Evolutionary conservation across 2,888 invertebrate genomes (phyloP), one percentile per base, ranked within the genome.

Genomic region (Eledone cirrhosa): DNA sequence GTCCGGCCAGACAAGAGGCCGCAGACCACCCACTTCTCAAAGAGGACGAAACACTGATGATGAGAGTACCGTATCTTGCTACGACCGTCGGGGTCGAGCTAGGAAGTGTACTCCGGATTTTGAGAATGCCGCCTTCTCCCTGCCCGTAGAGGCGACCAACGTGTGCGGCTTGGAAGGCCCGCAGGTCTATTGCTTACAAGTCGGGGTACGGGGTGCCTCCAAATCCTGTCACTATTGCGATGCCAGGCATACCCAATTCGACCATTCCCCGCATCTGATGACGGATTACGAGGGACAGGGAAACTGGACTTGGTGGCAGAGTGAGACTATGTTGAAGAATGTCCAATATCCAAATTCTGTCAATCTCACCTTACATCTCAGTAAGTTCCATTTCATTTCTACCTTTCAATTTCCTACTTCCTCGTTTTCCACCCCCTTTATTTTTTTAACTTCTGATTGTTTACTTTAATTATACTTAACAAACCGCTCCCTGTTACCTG

Each of bases 101-200:
- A 93, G 97, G 95, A 94, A 95, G 92, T 99, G 99, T 91, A 95
- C 97, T 87, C 98, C 99, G 0, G 96, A 96, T 87, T 99, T 99
- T 91, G 96, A 96, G 90, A 99, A 99, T 90, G 97, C 98, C 7
- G 99, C 98, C 14, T 99, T 95, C 92, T 94, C 94, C 90, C 93
- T 95, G 78, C 93, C 93, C 82, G 96, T 98, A 91, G 96, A 97
- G 84, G 95, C 96, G 16, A 97, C 98, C 24, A 98, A 98, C 91
- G 99, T 98, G 1, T 99, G 99, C 88, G 99, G 98, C 0, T 94
- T 95, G 87, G 93, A 94, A 74, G 80, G 82, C 27, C 83, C 85
- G 27, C 86, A 86, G 59, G 89, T 95, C 89, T 99, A 94, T 91
- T 99, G 99, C 91, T 94, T 95, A 81, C 98, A 99, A 91, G 97